Base-by-base conservation (phyloP, 2,113 vertebrate species). In the Coracopsis vasa region DNA sequence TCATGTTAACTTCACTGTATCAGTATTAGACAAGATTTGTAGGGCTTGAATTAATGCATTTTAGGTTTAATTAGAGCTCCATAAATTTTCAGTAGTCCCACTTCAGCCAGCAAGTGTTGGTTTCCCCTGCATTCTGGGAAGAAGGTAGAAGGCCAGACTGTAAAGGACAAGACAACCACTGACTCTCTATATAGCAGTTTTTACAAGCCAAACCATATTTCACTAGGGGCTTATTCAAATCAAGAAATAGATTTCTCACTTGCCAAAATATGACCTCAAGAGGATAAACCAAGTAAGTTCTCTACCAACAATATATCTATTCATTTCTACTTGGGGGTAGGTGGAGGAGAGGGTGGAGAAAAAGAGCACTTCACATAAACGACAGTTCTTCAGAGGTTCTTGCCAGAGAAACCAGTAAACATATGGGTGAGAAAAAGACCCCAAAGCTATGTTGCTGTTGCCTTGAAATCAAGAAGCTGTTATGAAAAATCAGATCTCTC, bases 161-260 rank as follows among this genome's bases (percentile, higher is more conserved):
- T 31, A 74, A 95, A 92, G 82, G 90, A 92, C 84, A 91, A 85
- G 93, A 93, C 88, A 91, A 58, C 70, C 90, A 71, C 4, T 80
- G 69, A 91, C 61, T 89, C 75, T 95, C 50, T 87, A 37, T 21
- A 53, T 35, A 58, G 64, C 48, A 77, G 61, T 12, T 94, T 85
- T 58, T 42, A 91, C 28, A 83, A 72, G 92, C 85, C 94, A 95
- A 97, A 94, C 70, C 83, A 90, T 80, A 97, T 88, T 94, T 80
- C 88, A 88, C 70, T 19, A 85, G 90, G 81, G 64, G 75, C 81
- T 95, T 95, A 93, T 92, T 93, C 70, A 88, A 86, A 95, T 79
- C 37, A 86, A 94, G 95, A 95, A 95, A 81, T 35, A 95, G 74
- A 85, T 73, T 81, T 60, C 45, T 44, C 6, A 37, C 51, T 90